A percentile compares a stretch with the other conserved stretches of the same genome.
Conservation (phyloP, 1,140 invertebrate species). For the Brachionus paranguensis region DNA sequence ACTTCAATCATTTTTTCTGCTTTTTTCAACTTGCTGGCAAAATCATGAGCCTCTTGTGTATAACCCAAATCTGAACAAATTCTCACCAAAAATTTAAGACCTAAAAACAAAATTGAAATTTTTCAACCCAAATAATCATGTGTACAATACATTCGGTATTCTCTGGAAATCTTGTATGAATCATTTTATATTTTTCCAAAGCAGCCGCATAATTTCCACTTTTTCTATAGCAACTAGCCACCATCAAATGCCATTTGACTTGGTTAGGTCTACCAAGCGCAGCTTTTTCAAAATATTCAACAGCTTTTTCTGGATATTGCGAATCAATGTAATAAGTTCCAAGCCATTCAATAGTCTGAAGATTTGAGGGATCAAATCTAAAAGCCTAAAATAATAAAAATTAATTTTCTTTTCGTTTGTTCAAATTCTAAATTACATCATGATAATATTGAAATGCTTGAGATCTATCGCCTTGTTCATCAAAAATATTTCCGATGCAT, state of each 20-base stretch:
- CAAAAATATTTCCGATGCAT: slow-evolving; percentile 76
- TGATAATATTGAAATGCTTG: slow-evolving; percentile 84
- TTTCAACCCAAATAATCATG: not conserved
- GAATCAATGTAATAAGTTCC: slow-evolving; percentile 79
- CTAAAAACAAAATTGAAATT: slow-evolving; percentile 45
- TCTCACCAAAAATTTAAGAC: slow-evolving; percentile 73
- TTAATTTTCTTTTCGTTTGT: slow-evolving; percentile 42
- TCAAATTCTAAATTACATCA: slow-evolving; percentile 62
- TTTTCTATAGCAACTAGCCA: slow-evolving; percentile 73
- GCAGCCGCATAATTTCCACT: slow-evolving; percentile 78
- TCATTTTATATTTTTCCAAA: slow-evolving; percentile 70
- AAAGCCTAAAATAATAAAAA: slow-evolving; percentile 63
- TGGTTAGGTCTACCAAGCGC: slow-evolving; percentile 73
- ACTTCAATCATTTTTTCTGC: slow-evolving; percentile 72
- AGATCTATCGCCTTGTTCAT: slow-evolving; percentile 76
- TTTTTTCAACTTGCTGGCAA: slow-evolving; percentile 71
- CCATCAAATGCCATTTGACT: slow-evolving; percentile 74
- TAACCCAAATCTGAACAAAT: slow-evolving; percentile 72
- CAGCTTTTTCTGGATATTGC: slow-evolving; percentile 79
- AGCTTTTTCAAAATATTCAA: slow-evolving; percentile 78
- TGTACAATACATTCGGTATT: slow-evolving; percentile 68
- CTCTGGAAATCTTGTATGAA: slow-evolving; percentile 72
- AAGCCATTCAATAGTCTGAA: slow-evolving; percentile 82
- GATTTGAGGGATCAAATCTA: slow-evolving; percentile 79
- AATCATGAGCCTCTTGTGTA: slow-evolving; percentile 70